Conservation (phyloP, 2,797 vertebrate species). For the Scarus forsteni region DNA sequence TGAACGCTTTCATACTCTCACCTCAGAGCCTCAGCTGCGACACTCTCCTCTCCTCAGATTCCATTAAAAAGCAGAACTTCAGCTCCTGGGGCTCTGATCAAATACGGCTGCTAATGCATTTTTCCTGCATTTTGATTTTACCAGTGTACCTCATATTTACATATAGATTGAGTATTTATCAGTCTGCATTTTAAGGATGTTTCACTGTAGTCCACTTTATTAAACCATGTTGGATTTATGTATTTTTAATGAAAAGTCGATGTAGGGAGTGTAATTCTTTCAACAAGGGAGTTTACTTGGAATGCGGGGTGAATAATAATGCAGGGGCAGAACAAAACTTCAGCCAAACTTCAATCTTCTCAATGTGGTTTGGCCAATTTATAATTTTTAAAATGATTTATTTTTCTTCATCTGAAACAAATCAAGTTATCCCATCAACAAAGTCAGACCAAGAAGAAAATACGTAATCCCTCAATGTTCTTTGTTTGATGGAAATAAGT, state of each 20-base stretch:
- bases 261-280: constrained; percentile 83
- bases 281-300: constrained; percentile 73
- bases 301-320: constrained; percentile 76
- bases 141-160: constrained; percentile 84
- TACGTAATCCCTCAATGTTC: constrained; percentile 21
- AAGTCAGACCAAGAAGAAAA: constrained; percentile 13
- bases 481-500: constrained; percentile 31
- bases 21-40: constrained; percentile 61
- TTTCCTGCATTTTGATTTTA: constrained; percentile 72
- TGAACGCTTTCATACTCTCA: constrained; percentile 73
- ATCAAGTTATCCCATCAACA: neutral
- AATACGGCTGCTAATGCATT: constrained; percentile 83
- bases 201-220: constrained; percentile 83
- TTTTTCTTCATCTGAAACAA: neutral
- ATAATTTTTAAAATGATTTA: no score
- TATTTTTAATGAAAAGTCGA: constrained; percentile 85
- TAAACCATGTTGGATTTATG: constrained; percentile 84
- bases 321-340: constrained; percentile 46
- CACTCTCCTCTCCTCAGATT: constrained; percentile 76
- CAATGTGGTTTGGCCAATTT: constrained; percentile 14
- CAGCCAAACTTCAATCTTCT: constrained; percentile 32
- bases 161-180: constrained; percentile 91
- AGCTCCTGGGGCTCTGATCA: constrained; percentile 82
- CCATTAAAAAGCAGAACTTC: constrained; percentile 87
- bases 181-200: constrained; percentile 78